phyloP scores from a whole-genome alignment of 2,797 vertebrate species.

The Oryzias sinensis region DNA sequence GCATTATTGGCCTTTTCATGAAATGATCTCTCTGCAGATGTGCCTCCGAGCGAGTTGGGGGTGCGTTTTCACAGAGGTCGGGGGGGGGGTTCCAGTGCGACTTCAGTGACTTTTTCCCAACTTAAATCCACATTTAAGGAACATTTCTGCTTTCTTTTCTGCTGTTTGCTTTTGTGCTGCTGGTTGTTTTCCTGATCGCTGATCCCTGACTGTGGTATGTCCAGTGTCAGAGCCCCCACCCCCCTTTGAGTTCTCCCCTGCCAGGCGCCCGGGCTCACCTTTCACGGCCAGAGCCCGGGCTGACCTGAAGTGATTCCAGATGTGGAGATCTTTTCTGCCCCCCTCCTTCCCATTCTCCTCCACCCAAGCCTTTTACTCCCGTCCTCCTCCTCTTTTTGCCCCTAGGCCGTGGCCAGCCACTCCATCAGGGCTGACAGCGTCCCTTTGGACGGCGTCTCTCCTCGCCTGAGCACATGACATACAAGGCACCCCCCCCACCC shows the following conservation, averaged over 20 bases:
- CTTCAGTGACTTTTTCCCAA: slow-evolving; percentile 14
- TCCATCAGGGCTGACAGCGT: slow-evolving; percentile 81
- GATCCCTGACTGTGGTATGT: slow-evolving; percentile 67
- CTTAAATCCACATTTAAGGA: slow-evolving; percentile 10
- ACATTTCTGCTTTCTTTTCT: slow-evolving; percentile 19
- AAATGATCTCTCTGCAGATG: no score
- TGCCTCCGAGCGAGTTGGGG: no score
- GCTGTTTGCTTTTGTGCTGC: slow-evolving; percentile 22
- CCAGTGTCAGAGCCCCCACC: slow-evolving; percentile 60
- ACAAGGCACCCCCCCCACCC: slow-evolving; percentile 48
- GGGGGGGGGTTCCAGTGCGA: not conserved
- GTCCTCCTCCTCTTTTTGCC: slow-evolving; percentile 25
- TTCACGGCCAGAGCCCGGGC: slow-evolving; percentile 72
- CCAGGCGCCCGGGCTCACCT: slow-evolving; percentile 75
- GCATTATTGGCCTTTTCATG: no score
- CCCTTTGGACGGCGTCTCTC: slow-evolving; percentile 77
- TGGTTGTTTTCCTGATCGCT: slow-evolving; percentile 43
- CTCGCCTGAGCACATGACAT: slow-evolving; percentile 73
- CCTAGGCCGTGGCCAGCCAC: slow-evolving; percentile 65
- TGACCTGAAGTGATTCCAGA: slow-evolving; percentile 85
- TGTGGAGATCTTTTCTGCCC: slow-evolving; percentile 74
- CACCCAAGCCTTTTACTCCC: slow-evolving; percentile 27
- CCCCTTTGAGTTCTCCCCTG: slow-evolving; percentile 41
- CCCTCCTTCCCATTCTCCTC: slow-evolving; percentile 8
- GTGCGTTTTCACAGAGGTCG: no score